Evolutionary conservation across 2,113 vertebrate species (phyloP), one percentile per base, ranked within the genome.

Genomic region (Dromiciops gliroides): DNA sequence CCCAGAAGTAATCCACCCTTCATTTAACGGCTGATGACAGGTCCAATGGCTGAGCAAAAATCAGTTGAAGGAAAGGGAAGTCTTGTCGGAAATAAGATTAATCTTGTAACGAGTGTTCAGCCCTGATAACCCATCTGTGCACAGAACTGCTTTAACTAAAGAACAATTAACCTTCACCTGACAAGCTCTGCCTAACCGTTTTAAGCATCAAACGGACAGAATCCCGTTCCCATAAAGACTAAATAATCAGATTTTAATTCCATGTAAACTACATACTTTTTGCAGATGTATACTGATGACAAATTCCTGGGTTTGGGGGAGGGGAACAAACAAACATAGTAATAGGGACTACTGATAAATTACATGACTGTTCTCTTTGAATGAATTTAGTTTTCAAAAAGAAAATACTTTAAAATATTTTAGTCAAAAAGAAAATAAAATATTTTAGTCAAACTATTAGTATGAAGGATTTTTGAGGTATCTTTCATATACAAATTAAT

Each of bases 31-130:
- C 98, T 52, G 98, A 95, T 98, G 99, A 99, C 98, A 99, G 98
- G 98, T 98, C 99, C 98, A 98, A 98, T 98, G 98, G 98, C 98
- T 98, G 98, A 98, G 98, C 97, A 98, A 98, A 98, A 99, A 99
- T 99, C 99, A 99, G 99, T 99, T 99, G 98, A 98, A 99, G 99
- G 99, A 99, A 99, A 99, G 95, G 99, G 99, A 99, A 99, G 98
- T 99, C 98, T 98, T 99, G 99, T 99, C 99, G 99, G 98, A 99
- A 99, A 98, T 26, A 98, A 99, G 99, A 99, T 99, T 99, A 99
- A 99, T 99, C 98, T 98, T 98, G 98, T 98, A 99, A 98, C 98
- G 98, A 99, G 99, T 99, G 99, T 99, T 99, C 97, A 97, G 99
- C 97, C 98, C 99, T 99, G 99, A 99, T 99, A 99, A 99, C 98